Percentiles rank a stretch among this genome's conserved stretches.
Evolutionary conservation across 2,797 vertebrate species (phyloP).

Genomic region (Sebastolobus altivelis): DNA sequence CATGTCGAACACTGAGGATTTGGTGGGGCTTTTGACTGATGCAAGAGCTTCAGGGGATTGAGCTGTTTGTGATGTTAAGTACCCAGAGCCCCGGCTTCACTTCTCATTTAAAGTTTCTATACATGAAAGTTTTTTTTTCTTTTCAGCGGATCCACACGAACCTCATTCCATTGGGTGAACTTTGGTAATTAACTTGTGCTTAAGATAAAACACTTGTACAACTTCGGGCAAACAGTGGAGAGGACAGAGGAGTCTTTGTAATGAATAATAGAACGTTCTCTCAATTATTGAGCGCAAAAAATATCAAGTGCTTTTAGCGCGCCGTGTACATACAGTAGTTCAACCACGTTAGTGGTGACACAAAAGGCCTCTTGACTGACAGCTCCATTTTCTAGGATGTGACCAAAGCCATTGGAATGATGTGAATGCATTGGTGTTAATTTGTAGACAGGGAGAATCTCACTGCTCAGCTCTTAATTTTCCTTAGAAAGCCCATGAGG

Average conservation of each 20-base stretch:
- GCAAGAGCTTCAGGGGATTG: constrained; percentile 74
- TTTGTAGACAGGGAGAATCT: constrained; percentile 46
- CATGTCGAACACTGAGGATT: constrained; percentile 67
- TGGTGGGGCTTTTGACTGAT: constrained; percentile 67
- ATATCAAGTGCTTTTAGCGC: constrained; percentile 33
- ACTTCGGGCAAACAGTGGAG: constrained; percentile 44
- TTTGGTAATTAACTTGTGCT: constrained; percentile 68
- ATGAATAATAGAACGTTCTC: constrained; percentile 61
- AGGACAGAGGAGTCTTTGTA: constrained; percentile 38
- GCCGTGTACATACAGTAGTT: constrained; percentile 35
- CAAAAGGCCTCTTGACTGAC: constrained; percentile 40
- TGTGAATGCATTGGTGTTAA: constrained; percentile 39
- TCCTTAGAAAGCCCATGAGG: constrained; percentile 17
- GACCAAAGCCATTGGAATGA: constrained; percentile 49
- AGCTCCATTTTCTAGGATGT: constrained; percentile 38
- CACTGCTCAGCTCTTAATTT: constrained; percentile 40
- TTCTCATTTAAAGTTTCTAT: constrained; percentile 69
- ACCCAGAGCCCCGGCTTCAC: constrained; percentile 43
- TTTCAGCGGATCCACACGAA: constrained; percentile 17
- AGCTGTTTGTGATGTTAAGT: constrained; percentile 73
- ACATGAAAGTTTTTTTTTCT: constrained; percentile 47
- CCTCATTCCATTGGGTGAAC: constrained; percentile 50
- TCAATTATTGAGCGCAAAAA: constrained; percentile 34
- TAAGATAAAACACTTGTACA: constrained; percentile 58
- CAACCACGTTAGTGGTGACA: constrained; percentile 20